Conservation (phyloP, 2,113 vertebrate genomes). For the Heterochromis multidens region DNA sequence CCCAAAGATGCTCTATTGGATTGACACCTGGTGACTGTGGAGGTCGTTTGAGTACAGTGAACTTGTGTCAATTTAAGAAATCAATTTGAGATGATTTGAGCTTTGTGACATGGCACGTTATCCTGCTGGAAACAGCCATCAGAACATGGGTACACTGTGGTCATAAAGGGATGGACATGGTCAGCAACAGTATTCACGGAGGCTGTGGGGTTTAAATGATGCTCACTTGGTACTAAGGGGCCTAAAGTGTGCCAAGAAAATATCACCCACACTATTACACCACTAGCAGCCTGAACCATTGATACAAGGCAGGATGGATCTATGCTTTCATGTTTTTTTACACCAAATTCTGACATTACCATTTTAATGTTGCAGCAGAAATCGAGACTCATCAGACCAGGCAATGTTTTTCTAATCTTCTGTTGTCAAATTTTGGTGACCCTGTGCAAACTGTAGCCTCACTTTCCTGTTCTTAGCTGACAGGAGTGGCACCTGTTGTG, state of each 20-base stretch:
- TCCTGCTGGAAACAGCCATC: too few species aligned
- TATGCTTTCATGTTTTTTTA: not conserved
- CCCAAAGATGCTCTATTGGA: too few species aligned
- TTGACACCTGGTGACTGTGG: too few species aligned
- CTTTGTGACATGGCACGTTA: too few species aligned
- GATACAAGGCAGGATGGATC: not conserved
- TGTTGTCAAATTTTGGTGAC: not conserved
- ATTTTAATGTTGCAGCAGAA: not conserved
- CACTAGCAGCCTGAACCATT: not conserved
- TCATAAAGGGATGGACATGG: not conserved
- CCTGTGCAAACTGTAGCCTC: not conserved
- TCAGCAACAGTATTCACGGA: not conserved
- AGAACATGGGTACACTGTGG: too few species aligned
- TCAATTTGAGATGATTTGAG: too few species aligned
- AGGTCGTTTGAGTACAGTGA: too few species aligned
- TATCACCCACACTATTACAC: not conserved
- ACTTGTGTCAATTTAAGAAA: too few species aligned
- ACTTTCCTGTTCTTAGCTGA: not conserved
- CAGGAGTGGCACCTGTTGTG: not conserved
- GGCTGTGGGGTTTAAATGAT: not conserved
- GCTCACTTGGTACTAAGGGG: not conserved
- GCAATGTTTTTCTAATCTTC: not conserved
- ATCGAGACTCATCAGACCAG: not conserved
- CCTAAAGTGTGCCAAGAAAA: not conserved
- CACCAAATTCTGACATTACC: not conserved